Evolutionary conservation across 2,797 vertebrate genomes (phyloP).

Genomic region (Bradypus variegatus): DNA sequence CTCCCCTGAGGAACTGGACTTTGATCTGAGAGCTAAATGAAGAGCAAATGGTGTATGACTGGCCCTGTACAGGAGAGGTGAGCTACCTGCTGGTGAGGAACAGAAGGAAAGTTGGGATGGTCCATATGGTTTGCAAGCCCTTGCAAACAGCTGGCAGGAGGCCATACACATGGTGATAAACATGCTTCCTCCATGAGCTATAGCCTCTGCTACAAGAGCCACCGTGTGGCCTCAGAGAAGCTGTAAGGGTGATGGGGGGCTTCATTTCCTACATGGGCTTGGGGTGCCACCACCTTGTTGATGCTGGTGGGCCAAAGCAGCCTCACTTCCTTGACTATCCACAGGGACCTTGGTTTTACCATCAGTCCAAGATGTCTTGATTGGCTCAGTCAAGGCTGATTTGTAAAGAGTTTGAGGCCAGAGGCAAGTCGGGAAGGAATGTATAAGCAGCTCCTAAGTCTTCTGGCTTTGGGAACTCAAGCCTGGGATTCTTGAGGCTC

Average conservation of each 20-base stretch:
- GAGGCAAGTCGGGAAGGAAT: not conserved
- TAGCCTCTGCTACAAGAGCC: not conserved
- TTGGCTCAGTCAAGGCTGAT: not conserved
- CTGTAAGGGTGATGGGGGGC: not conserved
- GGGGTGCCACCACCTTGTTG: not conserved
- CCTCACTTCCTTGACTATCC: not conserved
- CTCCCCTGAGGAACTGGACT: not conserved
- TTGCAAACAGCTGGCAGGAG: constrained; percentile 20
- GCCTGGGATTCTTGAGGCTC: not conserved
- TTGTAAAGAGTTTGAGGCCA: not conserved
- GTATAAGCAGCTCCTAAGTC: not conserved
- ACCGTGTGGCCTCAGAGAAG: not conserved
- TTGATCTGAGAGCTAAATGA: not conserved
- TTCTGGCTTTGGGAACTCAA: not conserved
- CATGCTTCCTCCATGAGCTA: not conserved
- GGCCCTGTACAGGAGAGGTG: no score
- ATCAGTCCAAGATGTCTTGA: not conserved
- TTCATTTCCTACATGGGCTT: not conserved
- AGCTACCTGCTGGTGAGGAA: not conserved
- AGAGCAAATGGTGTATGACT: not conserved
- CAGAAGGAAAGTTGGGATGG: not conserved
- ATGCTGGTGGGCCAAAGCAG: not conserved
- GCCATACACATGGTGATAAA: not conserved
- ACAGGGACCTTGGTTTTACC: not conserved
- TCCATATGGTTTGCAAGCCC: not conserved